Percentiles rank a stretch among this genome's conserved stretches.
phyloP scores from a whole-genome alignment of 2,113 vertebrate genomes.

The Polypterus bichir region DNA sequence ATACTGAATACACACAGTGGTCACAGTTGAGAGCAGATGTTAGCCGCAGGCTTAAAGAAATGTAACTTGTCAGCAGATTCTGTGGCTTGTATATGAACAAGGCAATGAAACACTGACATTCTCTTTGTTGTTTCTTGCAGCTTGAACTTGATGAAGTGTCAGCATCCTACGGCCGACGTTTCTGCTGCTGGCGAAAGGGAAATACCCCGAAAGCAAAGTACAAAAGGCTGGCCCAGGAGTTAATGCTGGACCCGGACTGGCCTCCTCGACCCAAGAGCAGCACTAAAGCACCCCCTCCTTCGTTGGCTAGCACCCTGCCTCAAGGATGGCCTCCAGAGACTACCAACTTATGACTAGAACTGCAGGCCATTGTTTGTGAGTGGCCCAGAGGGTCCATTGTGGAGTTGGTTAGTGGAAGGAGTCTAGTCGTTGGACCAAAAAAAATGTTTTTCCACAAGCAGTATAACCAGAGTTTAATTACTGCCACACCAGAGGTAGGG shows the following conservation, averaged over 20 bases:
- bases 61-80: no score
- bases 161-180: background rate
- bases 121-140: constrained; percentile 9
- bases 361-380: background rate
- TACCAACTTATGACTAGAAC: constrained; percentile 9
- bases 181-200: background rate
- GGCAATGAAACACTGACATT: no score
- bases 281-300: constrained; percentile 4
- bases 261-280: constrained; percentile 12
- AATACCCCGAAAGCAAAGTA: constrained; percentile 13
- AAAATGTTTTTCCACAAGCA: no score
- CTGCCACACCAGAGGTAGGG: no score
- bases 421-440: no score
- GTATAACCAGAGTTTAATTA: no score
- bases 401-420: no score
- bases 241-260: constrained; percentile 22
- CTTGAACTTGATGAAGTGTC: constrained; percentile 3
- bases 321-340: constrained; percentile 10
- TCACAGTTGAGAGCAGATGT: no score
- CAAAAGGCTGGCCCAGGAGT: constrained; percentile 20
- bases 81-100: no score
- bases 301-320: background rate
- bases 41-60: no score
- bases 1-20: no score
- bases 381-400: background rate